Base-by-base conservation (phyloP, 1,140 invertebrate genomes). In the Microplitis mediator region DNA sequence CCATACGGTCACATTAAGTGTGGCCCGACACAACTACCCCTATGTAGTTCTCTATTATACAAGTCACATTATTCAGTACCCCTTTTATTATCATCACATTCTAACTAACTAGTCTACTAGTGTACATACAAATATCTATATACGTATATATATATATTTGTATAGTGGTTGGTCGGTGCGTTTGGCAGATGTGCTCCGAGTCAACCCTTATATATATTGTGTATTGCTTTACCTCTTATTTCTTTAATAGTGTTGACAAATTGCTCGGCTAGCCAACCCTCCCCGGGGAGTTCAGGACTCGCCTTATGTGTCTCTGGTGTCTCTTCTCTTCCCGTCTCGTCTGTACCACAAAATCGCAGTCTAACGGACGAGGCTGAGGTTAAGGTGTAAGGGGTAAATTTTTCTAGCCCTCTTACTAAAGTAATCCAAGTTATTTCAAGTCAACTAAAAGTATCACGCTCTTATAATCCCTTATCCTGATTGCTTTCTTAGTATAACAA, bases 161-260 rank as follows among this genome's bases (percentile, higher is more conserved):
- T 11, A 45, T 45, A 45, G 39, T 45, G 39, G 39, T 45, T 45
- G 39, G 39, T 45, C 39, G 39, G 39, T 45, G 77, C 76, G 69
- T 39, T 61, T 66, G 82, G 82, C 85, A 87, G 85, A 87, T 87
- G 85, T 80, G 85, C 72, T 56, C 77, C 62, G 79, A 84, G 82
- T 85, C 82, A 83, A 84, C 84, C 84, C 82, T 84, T 82, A 74
- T 79, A 23, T 23, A 75, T 67, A 73, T 65, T 61, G 4, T 71
- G 39, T 45, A 45, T 45, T 11, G 39, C 39, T 45, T 45, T 45
- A 45, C 39, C 39, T 45, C 39, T 45, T 45, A 45, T 45, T 45
- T 45, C 39, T 34, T 79, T 87, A 87, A 86, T 86, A 80, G 85
- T 85, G 86, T 86, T 86, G 86, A 87, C 86, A 87, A 87, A 87